Conservation (phyloP, 30 jellyfish, hydroid and myxozoan genomes). For the Aurelia sp. region DNA sequence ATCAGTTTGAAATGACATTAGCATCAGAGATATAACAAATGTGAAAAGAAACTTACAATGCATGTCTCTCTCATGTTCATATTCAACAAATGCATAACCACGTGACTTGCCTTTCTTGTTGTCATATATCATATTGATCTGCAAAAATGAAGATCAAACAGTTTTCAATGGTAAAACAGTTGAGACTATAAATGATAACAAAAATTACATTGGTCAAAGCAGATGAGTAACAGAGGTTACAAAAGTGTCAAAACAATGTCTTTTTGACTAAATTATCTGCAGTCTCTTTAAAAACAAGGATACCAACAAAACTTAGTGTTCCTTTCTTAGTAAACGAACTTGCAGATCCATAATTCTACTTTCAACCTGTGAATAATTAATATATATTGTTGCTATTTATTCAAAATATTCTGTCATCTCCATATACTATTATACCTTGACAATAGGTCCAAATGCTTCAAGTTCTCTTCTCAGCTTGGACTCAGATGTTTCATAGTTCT, state of each 20-base stretch:
- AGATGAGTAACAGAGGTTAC: neutral
- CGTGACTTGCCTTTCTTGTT: conserved; percentile 68
- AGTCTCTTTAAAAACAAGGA: too few species aligned
- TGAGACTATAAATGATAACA: neutral
- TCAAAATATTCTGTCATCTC: neutral
- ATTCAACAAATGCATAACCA: conserved; percentile 98
- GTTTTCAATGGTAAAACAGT: neutral
- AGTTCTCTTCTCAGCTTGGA: conserved; percentile 89
- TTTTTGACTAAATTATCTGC: too few species aligned
- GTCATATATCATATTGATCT: conserved; percentile 84
- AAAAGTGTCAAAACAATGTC: too few species aligned
- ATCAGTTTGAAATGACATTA: too few species aligned
- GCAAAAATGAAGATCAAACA: neutral
- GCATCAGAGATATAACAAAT: too few species aligned
- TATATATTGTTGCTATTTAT: too few species aligned
- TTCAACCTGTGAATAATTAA: too few species aligned
- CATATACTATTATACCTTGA: conserved; percentile 53
- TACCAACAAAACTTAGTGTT: too few species aligned
- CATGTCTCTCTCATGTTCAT: conserved; percentile 97
- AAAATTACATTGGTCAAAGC: neutral
- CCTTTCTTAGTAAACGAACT: too few species aligned
- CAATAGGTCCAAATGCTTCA: conserved; percentile 94
- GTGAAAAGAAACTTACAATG: conserved; percentile 53
- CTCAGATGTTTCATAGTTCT: conserved; percentile 95
- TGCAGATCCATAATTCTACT: too few species aligned